Conservation (phyloP, 2,797 vertebrate genomes). For the Anguilla pacifica region DNA sequence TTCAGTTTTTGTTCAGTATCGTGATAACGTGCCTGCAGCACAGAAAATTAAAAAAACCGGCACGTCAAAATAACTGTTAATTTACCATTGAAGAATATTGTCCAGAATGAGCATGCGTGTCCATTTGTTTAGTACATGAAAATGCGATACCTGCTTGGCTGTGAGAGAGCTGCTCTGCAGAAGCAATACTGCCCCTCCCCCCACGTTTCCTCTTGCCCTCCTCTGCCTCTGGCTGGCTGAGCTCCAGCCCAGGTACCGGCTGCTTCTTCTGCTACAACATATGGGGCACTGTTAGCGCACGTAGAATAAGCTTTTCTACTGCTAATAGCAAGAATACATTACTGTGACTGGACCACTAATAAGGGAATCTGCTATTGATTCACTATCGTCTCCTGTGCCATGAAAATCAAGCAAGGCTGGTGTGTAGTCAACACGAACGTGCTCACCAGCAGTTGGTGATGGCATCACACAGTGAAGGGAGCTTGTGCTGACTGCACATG, state of each 20-base stretch:
- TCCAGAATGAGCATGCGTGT: not conserved
- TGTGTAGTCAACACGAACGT: not conserved
- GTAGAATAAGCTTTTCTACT: not conserved
- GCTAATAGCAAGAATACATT: not conserved
- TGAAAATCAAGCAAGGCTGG: not conserved
- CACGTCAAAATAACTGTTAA: not conserved
- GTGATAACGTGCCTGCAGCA: not conserved
- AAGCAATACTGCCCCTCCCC: conserved; percentile 56
- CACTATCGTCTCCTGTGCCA: not conserved
- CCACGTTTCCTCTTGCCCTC: conserved; percentile 46
- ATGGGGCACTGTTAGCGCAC: conserved; percentile 35
- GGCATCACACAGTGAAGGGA: not conserved
- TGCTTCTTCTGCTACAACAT: conserved; percentile 69
- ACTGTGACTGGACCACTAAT: not conserved
- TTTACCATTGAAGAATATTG: not conserved
- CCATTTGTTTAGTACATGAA: too few relatives aligned
- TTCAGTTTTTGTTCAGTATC: not conserved
- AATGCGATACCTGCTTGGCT: conserved; percentile 62
- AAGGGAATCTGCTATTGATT: not conserved
- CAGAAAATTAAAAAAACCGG: not conserved
- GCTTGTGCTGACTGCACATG: not conserved
- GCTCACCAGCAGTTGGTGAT: not conserved
- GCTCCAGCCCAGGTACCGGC: conserved; percentile 57
- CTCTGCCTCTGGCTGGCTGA: conserved; percentile 54
- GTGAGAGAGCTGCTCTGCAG: conserved; percentile 45